Percentiles rank a stretch among this genome's conserved stretches.
Conservation (phyloP, 2,797 vertebrate genomes). For the Siniperca obscura region DNA sequence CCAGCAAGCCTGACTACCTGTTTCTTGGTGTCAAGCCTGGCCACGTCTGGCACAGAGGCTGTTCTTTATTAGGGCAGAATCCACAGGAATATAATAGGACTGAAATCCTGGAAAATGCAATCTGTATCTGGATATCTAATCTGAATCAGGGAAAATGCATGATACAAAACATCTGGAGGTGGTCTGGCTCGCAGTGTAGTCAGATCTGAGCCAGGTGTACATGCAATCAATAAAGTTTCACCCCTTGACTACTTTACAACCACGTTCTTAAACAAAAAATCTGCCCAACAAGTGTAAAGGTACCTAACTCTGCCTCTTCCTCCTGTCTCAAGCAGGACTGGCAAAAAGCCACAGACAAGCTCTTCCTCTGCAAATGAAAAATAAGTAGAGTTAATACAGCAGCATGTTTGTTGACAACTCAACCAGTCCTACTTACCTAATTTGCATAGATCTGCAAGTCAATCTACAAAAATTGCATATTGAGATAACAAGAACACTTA, state of each 20-base stretch:
- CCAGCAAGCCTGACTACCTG: not conserved
- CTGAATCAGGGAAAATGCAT: not conserved
- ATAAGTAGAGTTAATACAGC: not conserved
- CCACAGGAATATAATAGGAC: constrained; percentile 34
- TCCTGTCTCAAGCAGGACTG: not conserved
- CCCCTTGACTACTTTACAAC: not conserved
- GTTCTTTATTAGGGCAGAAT: constrained; percentile 4
- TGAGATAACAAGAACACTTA: not conserved
- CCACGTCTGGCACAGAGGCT: not conserved
- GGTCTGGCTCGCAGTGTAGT: not conserved
- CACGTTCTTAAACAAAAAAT: not conserved
- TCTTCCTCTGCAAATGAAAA: not conserved
- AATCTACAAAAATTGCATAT: not conserved
- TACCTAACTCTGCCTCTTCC: not conserved
- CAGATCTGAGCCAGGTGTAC: not conserved
- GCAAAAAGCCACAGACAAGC: not conserved
- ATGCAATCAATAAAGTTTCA: no score
- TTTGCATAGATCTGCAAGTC: not conserved
- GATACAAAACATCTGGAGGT: no score
- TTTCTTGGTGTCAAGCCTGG: not conserved
- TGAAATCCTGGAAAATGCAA: not conserved
- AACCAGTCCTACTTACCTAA: no score
- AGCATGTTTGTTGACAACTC: not conserved
- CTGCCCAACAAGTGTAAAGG: not conserved
- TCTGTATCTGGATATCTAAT: not conserved